Base-by-base conservation (phyloP, 2,888 invertebrate species). In the Onthophagus sagittarius region DNA sequence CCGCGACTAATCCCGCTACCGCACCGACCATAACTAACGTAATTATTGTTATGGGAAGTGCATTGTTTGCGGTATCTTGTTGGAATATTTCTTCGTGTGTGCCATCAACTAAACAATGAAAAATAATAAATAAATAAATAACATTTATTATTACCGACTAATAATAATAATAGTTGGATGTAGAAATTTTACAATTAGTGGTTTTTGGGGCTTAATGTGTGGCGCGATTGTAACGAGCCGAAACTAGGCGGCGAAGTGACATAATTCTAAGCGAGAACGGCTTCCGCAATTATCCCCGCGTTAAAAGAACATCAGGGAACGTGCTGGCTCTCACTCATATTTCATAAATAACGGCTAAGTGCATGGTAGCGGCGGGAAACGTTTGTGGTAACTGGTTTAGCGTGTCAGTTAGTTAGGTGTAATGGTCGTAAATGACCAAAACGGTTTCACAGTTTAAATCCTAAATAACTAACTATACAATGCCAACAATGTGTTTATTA, bases 11-110 rank as follows among this genome's bases (percentile, higher is more conserved):
- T 7, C 88, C 89, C 23, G 88, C 88, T 74, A 89, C 87, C 23
- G 88, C 89, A 14, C 89, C 87, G n/a, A 89, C 87, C 71, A 89
- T 88, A 73, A 90, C 80, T 81, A 90, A 88, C 81, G 89, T 88
- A 39, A 89, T 88, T 63, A 90, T 77, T 2, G 86, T 84, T 64
- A 88, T 84, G 81, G 79, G 79, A 31, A 79, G 75, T 5, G 76
- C 73, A 73, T 76, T 77, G 69, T 75, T 72, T 65, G 69, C 71
- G 13, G 15, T 23, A n/a, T 15, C n/a, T 9, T 67, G n/a, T n/a
- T 67, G 67, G 23, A 15, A 67, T 67, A 33, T 31, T 53, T 64
- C 53, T 67, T n/a, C 15, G 15, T 71, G 31, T 1, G 39, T 53
- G 11, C 65, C 31, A 32, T 64, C 71, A 9, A 73, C 73, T 73